A percentile compares a stretch with the other conserved stretches of the same genome.
phyloP scores from a whole-genome alignment of 2,113 vertebrate species.

The Colossoma macropomum region DNA sequence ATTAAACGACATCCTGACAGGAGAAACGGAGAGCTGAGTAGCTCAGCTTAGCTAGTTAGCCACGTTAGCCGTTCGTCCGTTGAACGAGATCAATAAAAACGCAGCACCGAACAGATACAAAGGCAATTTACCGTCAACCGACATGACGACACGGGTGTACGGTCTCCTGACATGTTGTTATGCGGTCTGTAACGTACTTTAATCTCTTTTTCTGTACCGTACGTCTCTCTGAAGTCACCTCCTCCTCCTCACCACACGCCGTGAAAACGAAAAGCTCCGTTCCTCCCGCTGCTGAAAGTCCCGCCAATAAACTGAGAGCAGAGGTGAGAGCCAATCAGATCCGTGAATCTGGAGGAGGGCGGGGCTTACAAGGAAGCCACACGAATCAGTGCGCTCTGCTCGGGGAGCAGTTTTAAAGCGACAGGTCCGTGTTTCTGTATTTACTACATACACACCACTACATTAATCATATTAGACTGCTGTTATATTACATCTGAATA shows the following conservation, averaged over 20 bases:
- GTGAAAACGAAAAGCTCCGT: no score
- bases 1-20: no score
- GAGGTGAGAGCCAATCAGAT: slow-evolving; percentile 3
- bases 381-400: background rate
- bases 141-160: background rate
- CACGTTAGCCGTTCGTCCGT: background rate
- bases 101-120: background rate
- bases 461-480: no score
- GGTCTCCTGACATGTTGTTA: background rate
- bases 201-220: background rate
- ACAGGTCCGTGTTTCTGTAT: background rate
- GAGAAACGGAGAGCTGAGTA: no score
- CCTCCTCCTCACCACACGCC: no score
- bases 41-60: background rate
- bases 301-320: slow-evolving; percentile 61
- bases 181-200: background rate
- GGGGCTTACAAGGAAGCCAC: background rate
- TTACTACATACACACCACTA: no score
- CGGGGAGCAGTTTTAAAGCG: background rate
- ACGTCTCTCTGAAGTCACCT: background rate
- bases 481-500: no score
- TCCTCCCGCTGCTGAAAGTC: background rate
- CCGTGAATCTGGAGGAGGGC: background rate
- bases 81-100: no score
- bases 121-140: background rate